Percentiles rank a stretch among this genome's conserved stretches.
Evolutionary conservation across 2,113 vertebrate species (phyloP).

Genomic region (Salvelinus sp.): DNA sequence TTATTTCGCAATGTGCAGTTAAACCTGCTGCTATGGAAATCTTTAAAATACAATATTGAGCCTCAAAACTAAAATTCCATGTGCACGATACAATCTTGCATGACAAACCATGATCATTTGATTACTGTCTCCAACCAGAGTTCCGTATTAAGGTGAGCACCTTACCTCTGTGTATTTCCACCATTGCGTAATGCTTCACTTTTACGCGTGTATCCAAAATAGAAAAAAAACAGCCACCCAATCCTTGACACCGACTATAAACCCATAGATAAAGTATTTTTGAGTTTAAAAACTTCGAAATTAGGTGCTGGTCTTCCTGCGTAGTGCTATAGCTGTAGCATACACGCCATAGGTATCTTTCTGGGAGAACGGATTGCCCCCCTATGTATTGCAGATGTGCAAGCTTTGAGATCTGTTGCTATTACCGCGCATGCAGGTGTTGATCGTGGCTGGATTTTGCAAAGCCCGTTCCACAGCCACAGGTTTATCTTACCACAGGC

Average conservation of each 20-base stretch:
- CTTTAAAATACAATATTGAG: neutral
- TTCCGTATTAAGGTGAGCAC: neutral
- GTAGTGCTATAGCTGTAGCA: neutral
- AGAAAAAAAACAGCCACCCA: neutral
- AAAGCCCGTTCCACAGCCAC: conserved; percentile 26
- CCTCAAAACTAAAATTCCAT: neutral
- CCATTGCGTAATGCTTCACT: neutral
- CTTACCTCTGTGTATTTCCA: neutral
- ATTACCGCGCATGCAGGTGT: neutral
- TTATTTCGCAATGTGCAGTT: neutral
- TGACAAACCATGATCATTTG: neutral
- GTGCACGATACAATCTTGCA: no score
- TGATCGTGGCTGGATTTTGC: conserved; percentile 33
- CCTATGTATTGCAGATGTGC: conserved; percentile 27
- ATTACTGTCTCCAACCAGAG: neutral
- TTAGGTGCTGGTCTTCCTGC: neutral
- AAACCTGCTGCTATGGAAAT: neutral
- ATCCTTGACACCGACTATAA: neutral
- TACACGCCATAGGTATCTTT: conserved; percentile 1
- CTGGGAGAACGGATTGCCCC: conserved; percentile 5
- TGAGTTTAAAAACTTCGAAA: neutral
- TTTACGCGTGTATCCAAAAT: conserved; percentile 1
- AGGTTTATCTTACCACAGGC: conserved; percentile 21
- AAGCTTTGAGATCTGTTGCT: conserved; percentile 31
- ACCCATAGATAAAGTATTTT: neutral